Conservation (phyloP, 1,140 invertebrate species). For the Plectrocnemia conspersa region DNA sequence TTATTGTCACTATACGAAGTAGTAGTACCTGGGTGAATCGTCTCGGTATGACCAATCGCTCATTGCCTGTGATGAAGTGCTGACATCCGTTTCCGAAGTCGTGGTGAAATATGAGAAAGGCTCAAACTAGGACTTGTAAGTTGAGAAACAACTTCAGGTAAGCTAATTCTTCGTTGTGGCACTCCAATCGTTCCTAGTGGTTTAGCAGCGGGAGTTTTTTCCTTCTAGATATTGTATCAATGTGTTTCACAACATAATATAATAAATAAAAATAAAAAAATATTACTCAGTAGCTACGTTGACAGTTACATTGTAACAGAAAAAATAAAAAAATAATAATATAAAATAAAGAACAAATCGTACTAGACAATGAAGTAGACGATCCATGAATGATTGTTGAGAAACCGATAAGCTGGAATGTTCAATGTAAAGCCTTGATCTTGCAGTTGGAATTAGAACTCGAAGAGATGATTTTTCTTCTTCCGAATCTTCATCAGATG, state of each 20-base stretch:
- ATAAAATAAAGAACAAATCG: too few species aligned
- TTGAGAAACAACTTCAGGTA: constrained; percentile 33
- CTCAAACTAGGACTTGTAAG: constrained; percentile 41
- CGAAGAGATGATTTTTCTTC: constrained; percentile 42
- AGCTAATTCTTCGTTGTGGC: constrained; percentile 8
- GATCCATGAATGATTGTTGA: constrained; percentile 24
- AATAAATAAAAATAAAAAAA: too few species aligned
- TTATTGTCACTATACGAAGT: too few species aligned
- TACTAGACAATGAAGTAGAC: constrained; percentile 23
- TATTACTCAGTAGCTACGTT: too few species aligned
- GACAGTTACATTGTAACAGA: too few species aligned
- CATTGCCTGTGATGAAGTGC: constrained; percentile 25
- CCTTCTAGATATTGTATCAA: too few species aligned
- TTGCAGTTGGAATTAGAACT: constrained; percentile 55
- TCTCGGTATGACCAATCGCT: too few species aligned
- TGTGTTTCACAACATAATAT: too few species aligned
- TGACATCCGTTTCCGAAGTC: constrained; percentile 24
- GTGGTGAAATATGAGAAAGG: constrained; percentile 30
- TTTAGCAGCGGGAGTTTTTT: constrained; percentile 27
- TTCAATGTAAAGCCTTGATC: constrained; percentile 34
- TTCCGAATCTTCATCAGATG: constrained; percentile 59
- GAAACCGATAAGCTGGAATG: constrained; percentile 10
- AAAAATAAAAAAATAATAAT: too few species aligned
- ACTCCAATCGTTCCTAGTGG: constrained; percentile 10
- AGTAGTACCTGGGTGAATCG: too few species aligned